Base-by-base conservation (phyloP, 1,140 invertebrate genomes). In the Drosophila nikananu region DNA sequence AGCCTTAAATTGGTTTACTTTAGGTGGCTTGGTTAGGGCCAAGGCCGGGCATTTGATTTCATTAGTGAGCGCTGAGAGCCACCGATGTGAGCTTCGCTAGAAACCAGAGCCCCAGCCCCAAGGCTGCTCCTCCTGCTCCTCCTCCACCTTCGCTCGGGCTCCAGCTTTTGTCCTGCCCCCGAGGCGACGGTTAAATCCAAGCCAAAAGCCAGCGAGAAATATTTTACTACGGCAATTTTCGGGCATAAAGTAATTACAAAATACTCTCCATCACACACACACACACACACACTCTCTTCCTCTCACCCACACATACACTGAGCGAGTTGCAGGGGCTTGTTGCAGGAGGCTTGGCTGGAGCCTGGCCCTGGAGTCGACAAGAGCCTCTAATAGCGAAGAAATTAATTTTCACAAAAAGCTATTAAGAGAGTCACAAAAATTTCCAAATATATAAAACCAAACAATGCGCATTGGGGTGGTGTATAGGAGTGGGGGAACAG, bases 361-460 rank as follows among this genome's bases (percentile, higher is more conserved):
- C 23, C 46, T 10, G 46, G 46, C 46, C 44, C 15, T 27, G 27
- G 52, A 51, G 66, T 60, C 41, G 66, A 65, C 79, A 63, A 76
- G 64, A 60, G 41, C 70, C 77, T 78, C 84, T 89, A 89, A 87
- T 89, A 89, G 84, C 84, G 61, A 89, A 89, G 84, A 87, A 87
- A 87, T 87, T 87, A 87, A 87, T 87, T 87, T 89, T 89, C 84
- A 87, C 77, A 89, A 84, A 87, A 87, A 84, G 77, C 84, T 84
- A 87, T 87, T 87, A 87, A 89, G 84, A 83, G 84, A 87, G 84
- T 87, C 84, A 84, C 84, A 87, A 89, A 89, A 87, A 87, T 87
- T 80, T 83, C 74, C 80, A 83, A 87, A 87, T 89, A 87, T 89
- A 89, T 83, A 89, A 89, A 87, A 87, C 83, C 84, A 87, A 87